Evolutionary conservation across 2,888 invertebrate species (phyloP), one percentile per base, ranked within the genome.

Genomic region (Drosophila colorata): DNA sequence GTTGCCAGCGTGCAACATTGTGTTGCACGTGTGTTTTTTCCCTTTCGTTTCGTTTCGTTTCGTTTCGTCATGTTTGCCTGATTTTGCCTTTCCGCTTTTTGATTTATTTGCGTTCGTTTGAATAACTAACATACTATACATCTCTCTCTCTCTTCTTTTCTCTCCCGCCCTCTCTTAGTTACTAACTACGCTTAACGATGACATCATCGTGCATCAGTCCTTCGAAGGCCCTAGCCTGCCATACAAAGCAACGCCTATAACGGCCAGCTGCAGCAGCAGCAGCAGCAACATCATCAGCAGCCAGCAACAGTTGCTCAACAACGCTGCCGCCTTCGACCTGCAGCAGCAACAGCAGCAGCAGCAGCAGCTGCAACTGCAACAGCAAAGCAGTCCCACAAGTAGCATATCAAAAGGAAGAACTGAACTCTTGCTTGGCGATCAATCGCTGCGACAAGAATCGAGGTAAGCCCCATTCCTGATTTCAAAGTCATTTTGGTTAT

Each of bases 351-450:
- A 74, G 23, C 53, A 20, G 48, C 67, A 71, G 35, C 68, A 64
- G n/a, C 72, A 74, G 14, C 71, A 65, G 40, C 56, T 61, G 23
- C 74, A 89, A 59, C 80, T 88, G 20, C 84, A 87, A 35, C 88
- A 81, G 43, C 82, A 85, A 84, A 78, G 84, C 70, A 92, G 91
- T 88, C 91, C 91, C 89, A 92, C 89, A 85, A 92, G 88, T 88
- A 92, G 92, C 92, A 92, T 92, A 92, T 92, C 92, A 92, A 92
- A 91, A 90, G 92, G 92, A 78, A 91, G 92, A 80, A 92, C 92
- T 73, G 92, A 92, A 86, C 85, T 92, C 77, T 88, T 92, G 81
- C 78, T 92, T 70, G 92, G 92, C 49, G 92, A 92, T 88, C 92
- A 91, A 84, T 84, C 86, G 72, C 71, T 91, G 72, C 88, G 92